These are phyloP conservation scores for Brachionus rubens DNA, from an alignment of 1,140 invertebrate species.

Conservation along the genomic window DNA sequence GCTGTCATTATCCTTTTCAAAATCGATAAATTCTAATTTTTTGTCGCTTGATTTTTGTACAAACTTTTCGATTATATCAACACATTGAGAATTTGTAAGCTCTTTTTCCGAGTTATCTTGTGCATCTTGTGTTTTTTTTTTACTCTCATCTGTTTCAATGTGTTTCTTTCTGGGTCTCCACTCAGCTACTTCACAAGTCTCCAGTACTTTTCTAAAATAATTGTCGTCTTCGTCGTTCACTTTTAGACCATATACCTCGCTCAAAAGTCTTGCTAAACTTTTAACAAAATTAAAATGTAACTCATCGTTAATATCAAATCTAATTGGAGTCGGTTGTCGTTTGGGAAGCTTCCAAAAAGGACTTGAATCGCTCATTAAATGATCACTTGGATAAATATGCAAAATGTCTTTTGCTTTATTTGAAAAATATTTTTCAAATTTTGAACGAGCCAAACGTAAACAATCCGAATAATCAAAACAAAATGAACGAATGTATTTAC, in stretches of 20 bases:
- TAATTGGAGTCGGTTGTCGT: conserved; percentile 54
- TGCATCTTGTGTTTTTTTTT: conserved; percentile 85
- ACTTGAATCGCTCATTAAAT: conserved; percentile 4
- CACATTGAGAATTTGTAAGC: background rate
- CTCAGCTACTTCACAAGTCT: conserved; percentile 54
- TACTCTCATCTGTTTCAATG: conserved; percentile 74
- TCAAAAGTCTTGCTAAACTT: conserved; percentile 53
- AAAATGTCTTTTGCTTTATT: conserved; percentile 60
- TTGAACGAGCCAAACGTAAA: conserved; percentile 54
- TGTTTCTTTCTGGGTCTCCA: conserved; percentile 40
- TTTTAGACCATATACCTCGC: conserved; percentile 50
- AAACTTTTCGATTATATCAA: conserved; percentile 8
- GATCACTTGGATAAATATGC: conserved; percentile 56
- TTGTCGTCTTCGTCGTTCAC: conserved; percentile 58
- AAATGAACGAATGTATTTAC: conserved; percentile 51
- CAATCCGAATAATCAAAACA: conserved; percentile 54
- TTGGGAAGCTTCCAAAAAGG: conserved; percentile 58
- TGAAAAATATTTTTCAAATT: conserved; percentile 62
- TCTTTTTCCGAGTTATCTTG: background rate
- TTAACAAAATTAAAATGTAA: conserved; percentile 55
- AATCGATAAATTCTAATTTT: conserved; percentile 51
- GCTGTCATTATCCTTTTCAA: conserved; percentile 60
- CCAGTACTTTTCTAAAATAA: conserved; percentile 81
- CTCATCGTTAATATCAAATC: conserved; percentile 52
- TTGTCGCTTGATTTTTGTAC: conserved; percentile 47